Evolutionary conservation across 2,113 vertebrate genomes (phyloP).

Genomic region (Galbula dea): DNA sequence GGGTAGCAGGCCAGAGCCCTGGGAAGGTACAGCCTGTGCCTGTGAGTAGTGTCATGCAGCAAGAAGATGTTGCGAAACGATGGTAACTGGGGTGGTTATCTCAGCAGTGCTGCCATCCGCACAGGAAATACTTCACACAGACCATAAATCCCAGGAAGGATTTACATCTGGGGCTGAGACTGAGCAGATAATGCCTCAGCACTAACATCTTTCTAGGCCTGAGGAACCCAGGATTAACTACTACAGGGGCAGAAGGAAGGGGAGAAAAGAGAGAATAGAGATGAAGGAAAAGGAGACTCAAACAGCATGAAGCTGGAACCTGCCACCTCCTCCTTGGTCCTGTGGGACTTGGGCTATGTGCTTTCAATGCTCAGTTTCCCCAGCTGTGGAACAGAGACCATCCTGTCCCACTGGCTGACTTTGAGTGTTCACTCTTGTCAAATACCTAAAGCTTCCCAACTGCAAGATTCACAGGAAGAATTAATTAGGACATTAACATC

Average conservation of each 20-base stretch:
- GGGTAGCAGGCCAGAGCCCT: neutral
- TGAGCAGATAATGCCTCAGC: neutral
- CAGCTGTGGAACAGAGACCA: neutral
- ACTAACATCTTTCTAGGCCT: neutral
- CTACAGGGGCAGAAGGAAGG: neutral
- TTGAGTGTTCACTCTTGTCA: neutral
- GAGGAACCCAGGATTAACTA: neutral
- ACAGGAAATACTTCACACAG: neutral
- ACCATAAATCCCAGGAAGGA: neutral
- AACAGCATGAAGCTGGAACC: neutral
- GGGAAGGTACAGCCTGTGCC: neutral
- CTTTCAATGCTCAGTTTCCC: neutral
- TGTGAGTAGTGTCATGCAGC: neutral
- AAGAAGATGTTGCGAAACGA: neutral
- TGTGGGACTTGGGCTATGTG: neutral
- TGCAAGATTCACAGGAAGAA: rapidly evolving
- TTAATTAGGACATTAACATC: rapidly evolving
- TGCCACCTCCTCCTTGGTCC: neutral
- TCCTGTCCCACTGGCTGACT: neutral
- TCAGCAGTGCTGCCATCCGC: neutral
- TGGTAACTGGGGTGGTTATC: neutral
- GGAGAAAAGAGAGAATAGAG: neutral
- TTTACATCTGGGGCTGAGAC: neutral
- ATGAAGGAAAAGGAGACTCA: neutral
- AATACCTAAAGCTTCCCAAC: neutral